Evolutionary conservation across 2,797 vertebrate species (phyloP).

Genomic region (Fundulus diaphanus): DNA sequence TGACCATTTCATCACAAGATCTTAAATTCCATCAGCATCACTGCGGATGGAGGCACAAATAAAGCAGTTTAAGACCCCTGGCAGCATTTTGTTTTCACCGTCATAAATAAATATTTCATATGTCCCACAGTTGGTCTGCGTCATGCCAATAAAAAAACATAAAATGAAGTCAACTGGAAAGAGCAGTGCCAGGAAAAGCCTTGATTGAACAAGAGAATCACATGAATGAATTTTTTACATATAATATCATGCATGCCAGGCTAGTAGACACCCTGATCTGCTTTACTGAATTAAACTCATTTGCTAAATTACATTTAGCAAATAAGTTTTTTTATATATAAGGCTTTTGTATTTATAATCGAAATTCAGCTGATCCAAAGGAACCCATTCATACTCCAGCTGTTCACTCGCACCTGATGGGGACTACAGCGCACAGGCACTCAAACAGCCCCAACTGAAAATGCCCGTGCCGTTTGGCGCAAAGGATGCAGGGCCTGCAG

Average conservation of each 20-base stretch:
- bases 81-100: conserved; percentile 7
- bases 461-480: conserved; percentile 40
- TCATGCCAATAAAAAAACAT: conserved; percentile 21
- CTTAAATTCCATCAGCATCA: conserved; percentile 5
- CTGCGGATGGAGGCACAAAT: conserved; percentile 23
- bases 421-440: conserved; percentile 20
- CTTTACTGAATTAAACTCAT: neutral
- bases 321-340: neutral
- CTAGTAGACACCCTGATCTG: conserved; percentile 7
- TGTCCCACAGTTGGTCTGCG: conserved; percentile 40
- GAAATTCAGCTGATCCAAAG: neutral
- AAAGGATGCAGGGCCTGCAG: conserved; percentile 39
- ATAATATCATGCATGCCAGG: conserved; percentile 8
- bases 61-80: conserved; percentile 16
- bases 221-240: conserved; percentile 30
- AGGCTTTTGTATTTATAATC: neutral
- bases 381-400: conserved; percentile 11
- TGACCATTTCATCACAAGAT: neutral
- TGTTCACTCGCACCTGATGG: conserved; percentile 8
- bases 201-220: conserved; percentile 24
- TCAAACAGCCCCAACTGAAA: conserved; percentile 5
- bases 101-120: conserved; percentile 54
- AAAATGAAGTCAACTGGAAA: conserved; percentile 45
- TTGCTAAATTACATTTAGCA: neutral
- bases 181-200: neutral